phyloP scores from a whole-genome alignment of 2,113 vertebrate species.

The Corythoichthys haematopterus region DNA sequence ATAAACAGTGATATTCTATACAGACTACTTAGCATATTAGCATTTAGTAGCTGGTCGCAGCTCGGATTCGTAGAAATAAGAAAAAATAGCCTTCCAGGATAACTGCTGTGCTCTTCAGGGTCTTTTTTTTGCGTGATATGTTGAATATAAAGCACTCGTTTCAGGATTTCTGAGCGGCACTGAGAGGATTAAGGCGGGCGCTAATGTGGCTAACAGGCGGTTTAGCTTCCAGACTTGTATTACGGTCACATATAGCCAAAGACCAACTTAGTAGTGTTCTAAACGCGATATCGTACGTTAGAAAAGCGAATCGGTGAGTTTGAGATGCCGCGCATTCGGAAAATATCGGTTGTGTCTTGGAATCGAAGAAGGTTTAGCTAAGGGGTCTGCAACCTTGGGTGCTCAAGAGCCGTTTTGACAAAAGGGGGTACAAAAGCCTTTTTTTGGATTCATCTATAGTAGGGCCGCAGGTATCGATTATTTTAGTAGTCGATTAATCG shows the following conservation, averaged over 20 bases:
- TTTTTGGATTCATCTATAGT: no score
- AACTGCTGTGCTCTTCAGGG: constrained; percentile 47
- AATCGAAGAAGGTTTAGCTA: no score
- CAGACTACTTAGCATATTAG: constrained; percentile 33
- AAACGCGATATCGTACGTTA: neutral
- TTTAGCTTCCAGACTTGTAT: constrained; percentile 26
- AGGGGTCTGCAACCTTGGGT: no score
- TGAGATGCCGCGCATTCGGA: neutral
- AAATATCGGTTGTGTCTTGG: neutral
- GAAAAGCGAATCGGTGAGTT: constrained; percentile 33
- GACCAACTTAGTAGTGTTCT: constrained; percentile 47
- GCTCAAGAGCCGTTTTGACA: no score
- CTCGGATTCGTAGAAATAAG: neutral
- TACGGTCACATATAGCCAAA: constrained; percentile 69
- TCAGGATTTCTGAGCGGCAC: constrained; percentile 13
- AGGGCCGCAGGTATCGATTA: no score
- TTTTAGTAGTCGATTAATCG: no score
- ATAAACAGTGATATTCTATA: constrained; percentile 57
- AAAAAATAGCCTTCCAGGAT: constrained; percentile 22
- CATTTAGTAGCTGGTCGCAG: constrained; percentile 5
- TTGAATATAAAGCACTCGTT: constrained; percentile 37
- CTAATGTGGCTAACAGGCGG: constrained; percentile 28
- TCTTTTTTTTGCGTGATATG: constrained; percentile 14
- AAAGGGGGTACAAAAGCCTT: no score
- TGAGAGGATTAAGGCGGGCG: constrained; percentile 5